phyloP scores from a whole-genome alignment of 1,140 invertebrate species.

The silkworm (Bombyx mori) region ASM3026992v2 NC_085119.1:8091501-8092000 shows the following conservation, averaged over 20 bases:
- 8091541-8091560: slow-evolving; percentile 69
- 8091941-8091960: background rate
- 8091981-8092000: too few species aligned
- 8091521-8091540: slow-evolving; percentile 64
- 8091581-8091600: slow-evolving; percentile 64
- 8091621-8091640: slow-evolving; percentile 70
- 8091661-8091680: slow-evolving; percentile 41
- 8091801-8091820: slow-evolving; percentile 37
- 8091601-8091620: slow-evolving; percentile 60
- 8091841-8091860: slow-evolving; percentile 35
- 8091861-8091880: slow-evolving; percentile 42
- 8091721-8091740: slow-evolving; percentile 5
- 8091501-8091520: slow-evolving; percentile 54
- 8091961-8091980: too few species aligned
- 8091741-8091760: too few species aligned
- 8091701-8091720: slow-evolving; percentile 22
- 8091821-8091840: slow-evolving; percentile 45
- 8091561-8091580: slow-evolving; percentile 68
- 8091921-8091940: slow-evolving; percentile 22
- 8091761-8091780: too few species aligned
- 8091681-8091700: slow-evolving; percentile 34
- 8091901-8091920: slow-evolving; percentile 46
- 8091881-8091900: slow-evolving; percentile 48
- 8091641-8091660: slow-evolving; percentile 58
- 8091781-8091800: slow-evolving; percentile 1